phyloP scores from a whole-genome alignment of 2,797 vertebrate species.

The Ciconia nigra region DNA sequence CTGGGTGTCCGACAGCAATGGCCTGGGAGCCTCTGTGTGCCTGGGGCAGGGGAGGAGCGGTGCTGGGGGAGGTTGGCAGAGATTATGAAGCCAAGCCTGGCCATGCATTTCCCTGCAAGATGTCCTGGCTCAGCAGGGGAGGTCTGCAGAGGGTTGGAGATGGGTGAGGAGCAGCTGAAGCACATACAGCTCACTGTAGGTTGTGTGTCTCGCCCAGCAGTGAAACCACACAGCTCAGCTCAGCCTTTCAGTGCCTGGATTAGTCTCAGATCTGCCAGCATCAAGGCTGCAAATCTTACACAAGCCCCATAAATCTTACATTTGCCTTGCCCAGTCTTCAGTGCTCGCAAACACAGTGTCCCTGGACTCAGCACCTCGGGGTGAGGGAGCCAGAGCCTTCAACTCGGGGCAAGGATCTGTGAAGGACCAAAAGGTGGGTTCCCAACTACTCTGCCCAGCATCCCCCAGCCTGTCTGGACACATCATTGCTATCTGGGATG shows the following conservation, averaged over 20 bases:
- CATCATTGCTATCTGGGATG: rapidly evolving
- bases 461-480: background rate
- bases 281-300: background rate
- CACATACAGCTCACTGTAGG: background rate
- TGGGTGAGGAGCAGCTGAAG: background rate
- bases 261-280: background rate
- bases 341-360: background rate
- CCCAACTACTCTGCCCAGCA: background rate
- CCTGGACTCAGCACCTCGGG: background rate
- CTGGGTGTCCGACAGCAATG: rapidly evolving
- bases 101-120: background rate
- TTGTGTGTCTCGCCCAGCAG: background rate
- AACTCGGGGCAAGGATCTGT: background rate
- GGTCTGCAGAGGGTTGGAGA: background rate
- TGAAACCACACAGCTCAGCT: background rate
- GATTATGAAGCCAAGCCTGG: background rate
- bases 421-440: background rate
- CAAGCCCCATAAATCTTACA: background rate
- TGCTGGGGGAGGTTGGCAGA: background rate
- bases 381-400: background rate
- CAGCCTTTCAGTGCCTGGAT: background rate
- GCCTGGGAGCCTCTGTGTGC: background rate
- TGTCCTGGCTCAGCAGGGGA: background rate
- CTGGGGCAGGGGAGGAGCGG: background rate
- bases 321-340: background rate